These are phyloP conservation scores for Torymus tubicola DNA, from an alignment of 2,888 invertebrate genomes.

Conservation along the genomic window DNA sequence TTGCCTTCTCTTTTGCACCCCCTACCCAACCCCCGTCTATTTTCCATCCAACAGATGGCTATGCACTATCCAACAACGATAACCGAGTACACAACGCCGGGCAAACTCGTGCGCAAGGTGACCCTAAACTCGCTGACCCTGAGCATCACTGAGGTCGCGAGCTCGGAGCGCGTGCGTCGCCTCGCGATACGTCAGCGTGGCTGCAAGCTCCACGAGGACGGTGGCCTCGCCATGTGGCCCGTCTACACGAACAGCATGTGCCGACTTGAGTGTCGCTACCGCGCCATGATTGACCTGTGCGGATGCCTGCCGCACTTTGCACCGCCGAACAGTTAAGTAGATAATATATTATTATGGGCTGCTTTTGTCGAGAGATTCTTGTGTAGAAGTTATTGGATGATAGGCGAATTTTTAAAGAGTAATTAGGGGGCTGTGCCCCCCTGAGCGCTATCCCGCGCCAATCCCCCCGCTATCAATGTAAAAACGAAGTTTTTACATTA, in stretches of 20 bases:
- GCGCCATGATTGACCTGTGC: conserved; percentile 80
- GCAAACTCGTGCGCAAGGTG: background rate
- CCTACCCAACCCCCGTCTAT: no score
- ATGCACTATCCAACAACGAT: conserved; percentile 50
- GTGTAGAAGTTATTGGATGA: no score
- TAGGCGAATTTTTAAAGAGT: no score
- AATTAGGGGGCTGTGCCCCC: no score
- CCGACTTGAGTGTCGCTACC: conserved; percentile 84
- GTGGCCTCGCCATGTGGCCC: conserved; percentile 81
- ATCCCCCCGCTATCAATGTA: no score
- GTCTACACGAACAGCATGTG: conserved; percentile 85
- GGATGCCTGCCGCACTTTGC: conserved; percentile 87
- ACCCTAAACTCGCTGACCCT: conserved; percentile 28
- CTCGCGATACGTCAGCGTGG: conserved; percentile 79
- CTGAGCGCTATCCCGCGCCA: no score
- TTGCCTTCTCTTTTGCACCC: no score
- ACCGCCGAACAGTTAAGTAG: conserved; percentile 72
- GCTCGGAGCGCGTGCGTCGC: conserved; percentile 47
- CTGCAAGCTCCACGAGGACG: conserved; percentile 84
- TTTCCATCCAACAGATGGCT: conserved; percentile 32
- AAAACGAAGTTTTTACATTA: no score
- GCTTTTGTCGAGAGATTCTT: no score
- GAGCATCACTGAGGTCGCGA: conserved; percentile 43
- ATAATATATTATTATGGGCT: no score
- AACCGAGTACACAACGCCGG: conserved; percentile 34